A percentile compares a stretch with the other conserved stretches of the same genome.
Evolutionary conservation across 2,888 invertebrate species (phyloP).

Genomic region (Leucania comma): DNA sequence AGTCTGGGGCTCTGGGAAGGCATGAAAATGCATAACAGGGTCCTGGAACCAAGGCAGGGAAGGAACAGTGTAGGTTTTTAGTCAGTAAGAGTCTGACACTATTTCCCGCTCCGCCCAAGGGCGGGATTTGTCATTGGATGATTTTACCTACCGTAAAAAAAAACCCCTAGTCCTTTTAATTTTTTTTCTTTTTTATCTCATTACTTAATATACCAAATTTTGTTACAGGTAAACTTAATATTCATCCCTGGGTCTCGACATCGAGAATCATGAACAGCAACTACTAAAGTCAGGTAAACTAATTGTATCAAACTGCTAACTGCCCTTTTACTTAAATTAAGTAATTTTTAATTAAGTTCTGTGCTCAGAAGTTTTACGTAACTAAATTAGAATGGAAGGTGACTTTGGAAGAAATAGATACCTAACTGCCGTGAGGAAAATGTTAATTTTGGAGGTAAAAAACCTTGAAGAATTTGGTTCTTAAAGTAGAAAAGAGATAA

Average conservation of each 20-base stretch:
- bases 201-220: constrained; percentile 44
- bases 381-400: constrained; percentile 53
- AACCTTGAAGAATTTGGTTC: background rate
- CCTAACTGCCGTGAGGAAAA: constrained; percentile 23
- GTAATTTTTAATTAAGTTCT: constrained; percentile 66
- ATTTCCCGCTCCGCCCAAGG: no score
- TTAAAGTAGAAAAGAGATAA: background rate
- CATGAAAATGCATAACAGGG: no score
- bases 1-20: no score
- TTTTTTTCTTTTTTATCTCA: constrained; percentile 4
- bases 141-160: no score
- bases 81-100: no score
- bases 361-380: constrained; percentile 50
- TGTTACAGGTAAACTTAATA: constrained; percentile 69
- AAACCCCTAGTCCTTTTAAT: no score
- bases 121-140: no score
- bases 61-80: no score
- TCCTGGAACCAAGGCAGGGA: no score
- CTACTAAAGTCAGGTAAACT: constrained; percentile 52
- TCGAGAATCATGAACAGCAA: constrained; percentile 40
- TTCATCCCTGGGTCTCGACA: constrained; percentile 42
- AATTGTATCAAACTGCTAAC: constrained; percentile 61
- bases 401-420: constrained; percentile 42
- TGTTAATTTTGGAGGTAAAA: constrained; percentile 25
- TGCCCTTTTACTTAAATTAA: constrained; percentile 60